Evolutionary conservation across 2,888 invertebrate genomes (phyloP).

Genomic region (Meloe dianella): DNA sequence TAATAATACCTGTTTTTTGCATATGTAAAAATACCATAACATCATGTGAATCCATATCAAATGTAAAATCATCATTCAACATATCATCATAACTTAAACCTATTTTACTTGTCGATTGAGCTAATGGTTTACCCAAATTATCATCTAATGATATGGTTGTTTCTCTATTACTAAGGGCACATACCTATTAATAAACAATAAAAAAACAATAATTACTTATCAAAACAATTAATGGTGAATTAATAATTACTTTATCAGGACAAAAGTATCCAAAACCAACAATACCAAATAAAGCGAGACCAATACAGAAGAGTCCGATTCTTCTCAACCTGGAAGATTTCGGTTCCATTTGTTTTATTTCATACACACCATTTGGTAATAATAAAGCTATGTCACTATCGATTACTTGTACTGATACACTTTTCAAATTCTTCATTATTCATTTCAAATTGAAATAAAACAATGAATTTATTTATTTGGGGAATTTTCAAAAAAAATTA

Average conservation of each 20-base stretch:
- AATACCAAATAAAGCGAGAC: conserved; percentile 83
- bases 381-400: conserved; percentile 83
- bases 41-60: conserved; percentile 91
- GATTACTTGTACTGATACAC: conserved; percentile 80
- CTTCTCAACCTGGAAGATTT: conserved; percentile 78
- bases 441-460: conserved; percentile 40
- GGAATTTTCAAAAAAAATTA: not conserved
- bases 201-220: conserved; percentile 13
- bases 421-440: conserved; percentile 60
- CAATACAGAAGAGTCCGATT: conserved; percentile 81
- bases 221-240: conserved; percentile 6
- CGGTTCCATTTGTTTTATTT: conserved; percentile 86
- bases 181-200: conserved; percentile 63
- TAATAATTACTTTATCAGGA: conserved; percentile 77
- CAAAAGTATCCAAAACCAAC: conserved; percentile 90
- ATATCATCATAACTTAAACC: conserved; percentile 86
- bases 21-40: conserved; percentile 98
- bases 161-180: conserved; percentile 73
- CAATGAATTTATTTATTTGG: not conserved
- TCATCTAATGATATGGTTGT: conserved; percentile 54
- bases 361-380: conserved; percentile 78
- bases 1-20: conserved; percentile 94
- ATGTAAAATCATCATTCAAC: conserved; percentile 84
- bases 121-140: conserved; percentile 58
- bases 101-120: conserved; percentile 62